Evolutionary conservation across 2,888 invertebrate species (phyloP).

Genomic region (Trachelus tabidus): DNA sequence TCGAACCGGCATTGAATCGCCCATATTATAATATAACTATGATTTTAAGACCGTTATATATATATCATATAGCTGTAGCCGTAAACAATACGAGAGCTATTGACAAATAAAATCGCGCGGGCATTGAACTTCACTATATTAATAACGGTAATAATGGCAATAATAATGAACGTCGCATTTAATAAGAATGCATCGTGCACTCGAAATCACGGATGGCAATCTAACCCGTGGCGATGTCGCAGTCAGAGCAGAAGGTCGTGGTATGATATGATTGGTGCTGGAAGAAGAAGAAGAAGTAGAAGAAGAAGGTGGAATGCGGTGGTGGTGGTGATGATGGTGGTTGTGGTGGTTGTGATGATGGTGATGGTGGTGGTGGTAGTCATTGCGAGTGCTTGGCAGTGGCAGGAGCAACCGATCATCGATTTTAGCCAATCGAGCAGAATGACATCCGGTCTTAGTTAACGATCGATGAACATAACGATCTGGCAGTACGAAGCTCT

Average conservation of each 20-base stretch:
- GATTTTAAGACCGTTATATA: not conserved
- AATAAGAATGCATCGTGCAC: conserved; percentile 35
- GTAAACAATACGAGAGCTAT: not conserved
- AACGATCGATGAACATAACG: conserved; percentile 23
- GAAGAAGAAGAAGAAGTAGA: conserved; percentile 60
- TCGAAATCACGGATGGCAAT: conserved; percentile 46
- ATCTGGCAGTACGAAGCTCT: conserved; percentile 55
- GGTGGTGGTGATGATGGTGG: conserved; percentile 21
- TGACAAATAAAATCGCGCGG: not conserved
- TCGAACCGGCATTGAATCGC: not conserved
- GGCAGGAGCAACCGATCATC: conserved; percentile 35
- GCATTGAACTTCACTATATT: not conserved
- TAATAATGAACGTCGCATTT: not conserved
- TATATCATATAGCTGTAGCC: not conserved
- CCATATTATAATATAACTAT: not conserved
- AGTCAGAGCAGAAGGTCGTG: conserved; percentile 33
- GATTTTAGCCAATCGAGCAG: not conserved
- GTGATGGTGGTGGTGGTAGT: conserved; percentile 28
- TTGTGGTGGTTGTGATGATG: conserved; percentile 27
- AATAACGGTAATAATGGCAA: not conserved
- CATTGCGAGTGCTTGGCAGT: conserved; percentile 36
- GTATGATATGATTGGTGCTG: conserved; percentile 60
- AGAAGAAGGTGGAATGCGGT: conserved; percentile 49
- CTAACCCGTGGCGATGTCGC: conserved; percentile 57
- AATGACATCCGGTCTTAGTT: not conserved